phyloP scores from a whole-genome alignment of 2,113 vertebrate species.

The Psammodynastes pulverulentus region DNA sequence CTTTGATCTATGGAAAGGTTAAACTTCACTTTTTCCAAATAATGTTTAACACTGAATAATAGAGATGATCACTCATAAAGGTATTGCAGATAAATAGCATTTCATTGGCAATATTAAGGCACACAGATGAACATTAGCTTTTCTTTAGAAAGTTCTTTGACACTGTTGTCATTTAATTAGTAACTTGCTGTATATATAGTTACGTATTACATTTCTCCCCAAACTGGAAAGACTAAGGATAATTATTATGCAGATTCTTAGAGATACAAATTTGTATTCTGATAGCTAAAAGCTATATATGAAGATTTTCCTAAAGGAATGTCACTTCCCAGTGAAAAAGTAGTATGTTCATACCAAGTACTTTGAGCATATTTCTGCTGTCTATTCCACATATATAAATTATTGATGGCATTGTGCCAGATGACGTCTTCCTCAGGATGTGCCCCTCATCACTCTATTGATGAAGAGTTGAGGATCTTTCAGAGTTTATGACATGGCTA shows the following conservation, averaged over 20 bases:
- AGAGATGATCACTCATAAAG: constrained; percentile 42
- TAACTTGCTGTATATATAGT: not conserved
- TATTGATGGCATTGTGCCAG: too few relatives aligned
- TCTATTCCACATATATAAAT: not conserved
- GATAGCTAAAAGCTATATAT: not conserved
- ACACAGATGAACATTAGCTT: not conserved
- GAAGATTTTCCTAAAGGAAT: not conserved
- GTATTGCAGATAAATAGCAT: constrained; percentile 54
- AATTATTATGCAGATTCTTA: not conserved
- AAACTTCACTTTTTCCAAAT: constrained; percentile 57
- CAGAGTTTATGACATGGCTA: not conserved
- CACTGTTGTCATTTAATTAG: not conserved
- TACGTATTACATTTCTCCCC: not conserved
- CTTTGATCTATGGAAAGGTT: constrained; percentile 58
- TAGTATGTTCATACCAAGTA: not conserved
- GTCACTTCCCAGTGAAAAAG: not conserved
- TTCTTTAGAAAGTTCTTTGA: constrained; percentile 1
- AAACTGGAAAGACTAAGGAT: not conserved
- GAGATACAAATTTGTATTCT: not conserved
- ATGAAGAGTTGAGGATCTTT: not conserved
- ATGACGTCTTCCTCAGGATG: too few relatives aligned
- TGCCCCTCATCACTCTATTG: not conserved
- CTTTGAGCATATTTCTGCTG: not conserved
- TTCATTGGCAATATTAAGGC: constrained; percentile 20
- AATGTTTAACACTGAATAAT: constrained; percentile 46